Base-by-base conservation (phyloP, 2,113 vertebrate genomes). In the Monopterus albus region DNA sequence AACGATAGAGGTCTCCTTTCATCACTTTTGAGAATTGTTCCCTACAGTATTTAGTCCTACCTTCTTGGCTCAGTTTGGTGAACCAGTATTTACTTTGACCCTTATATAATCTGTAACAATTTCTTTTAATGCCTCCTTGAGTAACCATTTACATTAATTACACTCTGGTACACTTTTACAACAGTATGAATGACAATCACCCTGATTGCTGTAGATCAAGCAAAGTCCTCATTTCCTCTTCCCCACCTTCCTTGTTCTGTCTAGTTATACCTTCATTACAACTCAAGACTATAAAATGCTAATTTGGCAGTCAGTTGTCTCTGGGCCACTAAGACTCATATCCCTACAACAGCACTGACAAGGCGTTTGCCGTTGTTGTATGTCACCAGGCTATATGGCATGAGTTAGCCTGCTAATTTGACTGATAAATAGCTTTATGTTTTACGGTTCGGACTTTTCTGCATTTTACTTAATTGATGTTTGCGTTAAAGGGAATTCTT, bases 211-310 rank as follows among this genome's bases (percentile, higher is more conserved):
- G 23, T 53, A 31, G 65, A 65, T 76, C 60, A 26, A 28, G 66
- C 57, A 66, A 76, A 76, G 73, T 63, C 50, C 23, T 71, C 38
- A 47, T 76, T 82, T 88, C 82, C 78, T 87, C 58, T 51, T 3
- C 17, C 69, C 72, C 85, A 35, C 79, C 75, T 55, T 67, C 36
- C 61, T 65, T 75, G 38, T 67, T 78, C 68, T 79, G 67, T 79
- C n/a, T n/a, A n/a, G 58, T 61, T 60, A 29, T 72, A 65, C 57
- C 79, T 67, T 72, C 56, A 81, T 76, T 40, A 59, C 57, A 80
- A 61, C 45, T 43, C 29, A 28, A 17, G 57, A 20, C 71, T 40
- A 50, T 93, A 91, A 93, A 92, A 92, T 90, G 89, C 75, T 85
- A 93, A 92, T 89, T 72, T 53, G 4, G 33, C 26, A 2, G 20